Percentiles rank a stretch among this genome's conserved stretches.
phyloP scores from a whole-genome alignment of 2,797 vertebrate species.

The Gymnopithys bicolor region DNA sequence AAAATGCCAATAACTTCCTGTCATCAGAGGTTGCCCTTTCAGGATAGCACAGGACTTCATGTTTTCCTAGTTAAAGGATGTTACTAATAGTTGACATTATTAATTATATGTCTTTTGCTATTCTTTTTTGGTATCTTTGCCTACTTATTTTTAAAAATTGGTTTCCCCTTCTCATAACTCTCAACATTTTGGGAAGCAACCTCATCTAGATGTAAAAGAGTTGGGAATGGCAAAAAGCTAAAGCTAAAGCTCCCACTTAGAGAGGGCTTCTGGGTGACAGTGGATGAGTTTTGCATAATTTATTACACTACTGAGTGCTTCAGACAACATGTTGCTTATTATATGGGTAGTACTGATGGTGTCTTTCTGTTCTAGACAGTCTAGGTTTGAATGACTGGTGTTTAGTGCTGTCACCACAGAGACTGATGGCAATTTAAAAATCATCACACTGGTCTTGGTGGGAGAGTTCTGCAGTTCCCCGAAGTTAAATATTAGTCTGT shows the following conservation, averaged over 20 bases:
- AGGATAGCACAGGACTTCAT: conserved; percentile 31
- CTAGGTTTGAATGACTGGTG: conserved; percentile 58
- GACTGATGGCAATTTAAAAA: conserved; percentile 45
- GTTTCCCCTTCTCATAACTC: neutral
- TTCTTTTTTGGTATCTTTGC: neutral
- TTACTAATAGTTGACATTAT: neutral
- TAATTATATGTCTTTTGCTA: neutral
- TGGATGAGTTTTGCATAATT: conserved; percentile 46
- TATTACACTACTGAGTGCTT: conserved; percentile 57
- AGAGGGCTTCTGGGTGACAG: conserved; percentile 14
- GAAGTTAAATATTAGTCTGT: neutral
- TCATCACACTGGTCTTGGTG: neutral
- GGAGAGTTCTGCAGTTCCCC: neutral
- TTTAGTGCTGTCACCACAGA: conserved; percentile 49
- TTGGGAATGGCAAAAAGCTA: neutral
- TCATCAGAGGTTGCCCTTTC: conserved; percentile 72
- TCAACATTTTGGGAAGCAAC: neutral
- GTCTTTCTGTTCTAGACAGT: conserved; percentile 63
- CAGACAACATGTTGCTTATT: conserved; percentile 62
- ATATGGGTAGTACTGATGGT: conserved; percentile 56
- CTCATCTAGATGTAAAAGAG: neutral
- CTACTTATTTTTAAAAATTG: neutral
- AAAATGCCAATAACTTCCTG: conserved; percentile 72
- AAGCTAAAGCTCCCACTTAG: neutral
- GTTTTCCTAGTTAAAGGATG: conserved; percentile 14